Evolutionary conservation across 2,113 vertebrate genomes (phyloP).

Genomic region (Microtus pennsylvanicus): DNA sequence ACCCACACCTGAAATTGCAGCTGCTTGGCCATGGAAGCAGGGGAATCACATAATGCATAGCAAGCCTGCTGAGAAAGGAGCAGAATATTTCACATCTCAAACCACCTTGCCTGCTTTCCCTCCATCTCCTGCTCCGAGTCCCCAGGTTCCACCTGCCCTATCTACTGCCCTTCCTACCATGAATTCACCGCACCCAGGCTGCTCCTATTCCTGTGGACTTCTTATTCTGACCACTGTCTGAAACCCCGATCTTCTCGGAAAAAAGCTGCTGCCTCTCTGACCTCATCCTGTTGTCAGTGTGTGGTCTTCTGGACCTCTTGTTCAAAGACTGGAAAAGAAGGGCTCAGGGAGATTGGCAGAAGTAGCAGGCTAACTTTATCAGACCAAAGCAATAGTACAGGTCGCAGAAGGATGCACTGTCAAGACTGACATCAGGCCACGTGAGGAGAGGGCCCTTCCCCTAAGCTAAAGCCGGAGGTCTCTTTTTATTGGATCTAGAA

Average conservation of each 20-base stretch:
- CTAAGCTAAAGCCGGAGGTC: neutral
- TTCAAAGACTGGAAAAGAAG: neutral
- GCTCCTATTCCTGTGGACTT: constrained; percentile 17
- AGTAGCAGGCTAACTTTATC: neutral
- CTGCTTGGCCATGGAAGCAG: neutral
- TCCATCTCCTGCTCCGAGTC: neutral
- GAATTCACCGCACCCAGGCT: neutral
- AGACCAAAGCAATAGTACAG: neutral
- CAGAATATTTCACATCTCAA: neutral
- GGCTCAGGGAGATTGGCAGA: neutral
- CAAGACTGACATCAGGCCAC: neutral
- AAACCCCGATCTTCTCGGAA: neutral
- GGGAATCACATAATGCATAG: neutral
- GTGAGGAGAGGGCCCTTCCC: neutral
- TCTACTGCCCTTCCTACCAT: neutral
- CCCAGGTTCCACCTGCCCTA: too few species aligned
- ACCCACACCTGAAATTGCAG: neutral
- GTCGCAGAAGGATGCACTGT: neutral
- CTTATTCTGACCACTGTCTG: neutral
- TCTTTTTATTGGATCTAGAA: neutral
- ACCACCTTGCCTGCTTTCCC: neutral
- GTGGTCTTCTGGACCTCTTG: neutral
- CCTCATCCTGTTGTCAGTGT: neutral
- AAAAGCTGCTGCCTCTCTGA: neutral
- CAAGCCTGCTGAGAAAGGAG: neutral